phyloP scores from a whole-genome alignment of 2,888 invertebrate species.

The Germaria angustata region DNA sequence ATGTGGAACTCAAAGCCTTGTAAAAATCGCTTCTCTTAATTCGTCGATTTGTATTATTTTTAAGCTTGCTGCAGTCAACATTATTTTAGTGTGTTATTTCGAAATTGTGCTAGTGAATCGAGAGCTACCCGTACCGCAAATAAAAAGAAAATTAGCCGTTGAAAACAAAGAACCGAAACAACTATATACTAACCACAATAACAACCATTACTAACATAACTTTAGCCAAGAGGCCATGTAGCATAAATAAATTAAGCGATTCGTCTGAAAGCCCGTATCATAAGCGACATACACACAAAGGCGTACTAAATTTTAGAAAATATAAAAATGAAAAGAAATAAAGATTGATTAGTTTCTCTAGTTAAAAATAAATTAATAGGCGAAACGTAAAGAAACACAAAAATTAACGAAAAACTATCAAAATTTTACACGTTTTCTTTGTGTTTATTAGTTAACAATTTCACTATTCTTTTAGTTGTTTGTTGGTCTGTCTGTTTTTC shows the following conservation, averaged over 20 bases:
- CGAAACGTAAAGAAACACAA: slow-evolving; percentile 18
- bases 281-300: slow-evolving; percentile 11
- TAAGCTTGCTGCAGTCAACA: no score
- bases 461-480: slow-evolving; percentile 6
- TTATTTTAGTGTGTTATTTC: no score
- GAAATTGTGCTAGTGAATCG: neutral
- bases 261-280: slow-evolving; percentile 47
- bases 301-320: slow-evolving; percentile 14
- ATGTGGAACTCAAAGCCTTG: no score
- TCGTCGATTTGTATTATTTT: no score
- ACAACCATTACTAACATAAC: neutral
- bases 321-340: neutral
- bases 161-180: neutral
- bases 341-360: slow-evolving; percentile 41
- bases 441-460: slow-evolving; percentile 17
- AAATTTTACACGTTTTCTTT: slow-evolving; percentile 5
- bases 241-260: slow-evolving; percentile 43
- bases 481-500: neutral
- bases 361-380: slow-evolving; percentile 20
- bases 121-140: neutral
- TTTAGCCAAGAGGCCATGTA: slow-evolving; percentile 29
- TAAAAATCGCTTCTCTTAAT: no score
- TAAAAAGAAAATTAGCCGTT: neutral
- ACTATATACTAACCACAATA: no score
- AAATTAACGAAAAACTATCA: slow-evolving; percentile 1